A percentile compares a stretch with the other conserved stretches of the same genome.
Evolutionary conservation across 2,797 vertebrate species (phyloP).

Genomic region (Limosa lapponica): DNA sequence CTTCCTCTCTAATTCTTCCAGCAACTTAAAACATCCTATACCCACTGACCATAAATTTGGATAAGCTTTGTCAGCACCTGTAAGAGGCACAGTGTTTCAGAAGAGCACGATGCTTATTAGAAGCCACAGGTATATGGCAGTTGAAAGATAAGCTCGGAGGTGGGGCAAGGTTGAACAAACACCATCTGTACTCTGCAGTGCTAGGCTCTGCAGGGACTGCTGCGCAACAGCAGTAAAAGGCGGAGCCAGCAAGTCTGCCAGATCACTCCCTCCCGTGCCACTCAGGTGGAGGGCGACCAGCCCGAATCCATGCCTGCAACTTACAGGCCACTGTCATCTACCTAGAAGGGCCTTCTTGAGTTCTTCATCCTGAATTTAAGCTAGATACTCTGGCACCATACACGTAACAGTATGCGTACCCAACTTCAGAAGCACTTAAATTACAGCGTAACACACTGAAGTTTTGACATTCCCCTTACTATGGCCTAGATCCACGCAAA

Average conservation of each 20-base stretch:
- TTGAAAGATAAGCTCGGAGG: conserved; percentile 46
- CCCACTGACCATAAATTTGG: neutral
- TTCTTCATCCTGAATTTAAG: neutral
- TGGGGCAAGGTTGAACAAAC: conserved; percentile 58
- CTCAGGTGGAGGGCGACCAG: neutral
- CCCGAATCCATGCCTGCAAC: rapidly evolving
- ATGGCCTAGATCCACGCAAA: neutral
- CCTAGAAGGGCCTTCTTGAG: neutral
- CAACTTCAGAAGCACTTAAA: neutral
- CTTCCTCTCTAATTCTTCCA: neutral
- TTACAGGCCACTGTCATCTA: rapidly evolving
- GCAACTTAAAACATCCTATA: neutral
- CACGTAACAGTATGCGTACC: rapidly evolving
- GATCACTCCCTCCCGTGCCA: neutral
- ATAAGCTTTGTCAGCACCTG: neutral
- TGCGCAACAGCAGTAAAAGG: conserved; percentile 61
- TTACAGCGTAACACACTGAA: rapidly evolving
- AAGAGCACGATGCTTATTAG: neutral
- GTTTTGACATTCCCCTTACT: no score
- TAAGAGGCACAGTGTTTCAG: neutral
- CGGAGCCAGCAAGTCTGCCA: conserved; percentile 21
- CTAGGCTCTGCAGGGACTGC: conserved; percentile 55
- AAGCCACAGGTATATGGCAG: conserved; percentile 2
- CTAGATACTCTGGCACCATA: rapidly evolving
- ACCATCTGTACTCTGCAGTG: conserved; percentile 54